These are phyloP conservation scores for Grallaria varia DNA, from an alignment of 2,113 vertebrate species.

Conservation along the genomic window DNA sequence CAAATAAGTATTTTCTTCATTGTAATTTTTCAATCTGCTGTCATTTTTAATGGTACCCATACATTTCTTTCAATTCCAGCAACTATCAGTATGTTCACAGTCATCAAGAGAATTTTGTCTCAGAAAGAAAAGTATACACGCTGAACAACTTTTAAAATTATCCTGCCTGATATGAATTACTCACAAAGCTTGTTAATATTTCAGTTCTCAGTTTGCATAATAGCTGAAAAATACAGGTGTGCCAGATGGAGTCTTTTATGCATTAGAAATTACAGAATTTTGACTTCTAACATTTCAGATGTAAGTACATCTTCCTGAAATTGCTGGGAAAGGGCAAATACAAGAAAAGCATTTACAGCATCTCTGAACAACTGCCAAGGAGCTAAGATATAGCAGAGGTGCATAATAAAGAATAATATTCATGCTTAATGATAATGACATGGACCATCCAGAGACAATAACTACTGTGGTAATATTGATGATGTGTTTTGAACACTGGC, in stretches of 20 bases:
- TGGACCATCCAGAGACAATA: not conserved
- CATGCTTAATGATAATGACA: not conserved
- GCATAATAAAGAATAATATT: not conserved
- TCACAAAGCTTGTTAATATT: constrained; percentile 67
- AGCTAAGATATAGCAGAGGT: not conserved
- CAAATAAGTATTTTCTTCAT: constrained; percentile 55
- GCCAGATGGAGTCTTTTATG: constrained; percentile 43
- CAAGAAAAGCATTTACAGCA: not conserved
- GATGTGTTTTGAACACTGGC: not conserved
- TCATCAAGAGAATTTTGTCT: constrained; percentile 67
- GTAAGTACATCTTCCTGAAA: not conserved
- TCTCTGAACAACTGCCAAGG: not conserved
- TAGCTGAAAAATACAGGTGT: constrained; percentile 63
- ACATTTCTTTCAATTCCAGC: constrained; percentile 56
- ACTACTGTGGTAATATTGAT: not conserved
- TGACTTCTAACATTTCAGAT: constrained; percentile 31
- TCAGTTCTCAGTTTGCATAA: constrained; percentile 60
- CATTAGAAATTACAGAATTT: constrained; percentile 31
- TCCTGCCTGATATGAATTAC: constrained; percentile 48
- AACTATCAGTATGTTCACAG: constrained; percentile 42
- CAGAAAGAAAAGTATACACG: constrained; percentile 49
- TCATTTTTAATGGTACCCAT: constrained; percentile 65
- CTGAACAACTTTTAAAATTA: constrained; percentile 60
- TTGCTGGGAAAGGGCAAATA: constrained; percentile 21
- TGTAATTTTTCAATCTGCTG: constrained; percentile 64